Evolutionary conservation across 1,140 invertebrate species (phyloP), one percentile per base, ranked within the genome.

Genomic region (Drosophila busckii): DNA sequence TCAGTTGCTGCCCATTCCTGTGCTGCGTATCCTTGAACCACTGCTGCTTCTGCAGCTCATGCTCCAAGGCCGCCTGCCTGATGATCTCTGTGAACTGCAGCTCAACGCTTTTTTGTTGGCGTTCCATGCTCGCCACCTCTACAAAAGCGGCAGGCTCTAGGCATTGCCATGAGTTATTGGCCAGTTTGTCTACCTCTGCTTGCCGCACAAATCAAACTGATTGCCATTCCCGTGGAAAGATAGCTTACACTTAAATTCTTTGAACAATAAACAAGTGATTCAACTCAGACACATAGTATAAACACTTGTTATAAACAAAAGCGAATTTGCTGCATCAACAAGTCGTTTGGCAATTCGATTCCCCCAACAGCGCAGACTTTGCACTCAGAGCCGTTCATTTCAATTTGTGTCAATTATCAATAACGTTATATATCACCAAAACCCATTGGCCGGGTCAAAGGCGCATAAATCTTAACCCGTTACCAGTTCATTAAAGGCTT

Each of bases 101-200:
- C 4, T 42, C 58, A n/a, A 9, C n/a, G 8, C 20, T 7, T 5
- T 25, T 29, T 2, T 9, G 13, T 4, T 29, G 23, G 4, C 9
- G n/a, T 4, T 65, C 67, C 29, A 32, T 42, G 19, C 35, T 22
- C 12, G 12, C n/a, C 16, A 76, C 32, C 37, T 76, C 65, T 35
- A 55, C 54, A 41, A 12, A 76, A 42, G 70, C 70, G 23, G 49
- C 70, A 6, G 70, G 41, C 12, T 76, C 60, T 4, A 64, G 29
- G 10, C 44, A 22, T 4, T 54, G 13, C 28, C 70, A 29, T 28
- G 15, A 22, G n/a, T 35, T 2, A 7, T 12, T 48, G 4, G 49
- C 54, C 60, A 69, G 48, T 29, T 52, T 50, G 16, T 38, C 9
- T 13, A 12, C 10, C 17, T 37, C 44, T 50, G 22, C 9, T 23